Evolutionary conservation across 1,140 invertebrate genomes (phyloP).

Genomic region (Amphibalanus amphitrite): DNA sequence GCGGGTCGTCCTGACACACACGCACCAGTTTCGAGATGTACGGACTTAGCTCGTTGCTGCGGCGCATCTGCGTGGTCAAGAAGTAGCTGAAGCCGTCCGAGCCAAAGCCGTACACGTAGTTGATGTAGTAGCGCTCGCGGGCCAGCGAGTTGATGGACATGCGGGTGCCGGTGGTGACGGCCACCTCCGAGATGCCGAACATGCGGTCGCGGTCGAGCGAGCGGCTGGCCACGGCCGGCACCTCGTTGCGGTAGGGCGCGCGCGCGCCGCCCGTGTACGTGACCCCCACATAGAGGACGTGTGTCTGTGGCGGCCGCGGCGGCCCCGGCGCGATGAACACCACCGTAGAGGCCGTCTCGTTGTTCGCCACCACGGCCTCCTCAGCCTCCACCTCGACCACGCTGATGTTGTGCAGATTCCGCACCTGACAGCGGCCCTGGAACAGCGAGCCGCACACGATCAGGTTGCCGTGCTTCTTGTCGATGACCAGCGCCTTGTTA

Average conservation of each 20-base stretch:
- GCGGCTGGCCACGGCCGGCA: constrained; percentile 81
- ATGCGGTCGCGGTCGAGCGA: constrained; percentile 71
- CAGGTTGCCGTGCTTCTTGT: constrained; percentile 71
- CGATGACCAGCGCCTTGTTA: constrained; percentile 89
- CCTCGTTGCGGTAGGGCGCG: constrained; percentile 79
- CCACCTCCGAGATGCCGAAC: constrained; percentile 75
- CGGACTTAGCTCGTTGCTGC: constrained; percentile 39
- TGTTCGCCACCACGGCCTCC: constrained; percentile 86
- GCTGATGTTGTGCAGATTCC: constrained; percentile 73
- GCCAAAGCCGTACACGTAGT: constrained; percentile 89
- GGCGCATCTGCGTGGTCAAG: constrained; percentile 78
- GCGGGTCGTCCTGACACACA: constrained; percentile 87
- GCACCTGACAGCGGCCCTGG: constrained; percentile 74
- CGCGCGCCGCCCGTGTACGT: constrained; percentile 53
- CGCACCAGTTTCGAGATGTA: constrained; percentile 88
- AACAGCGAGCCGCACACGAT: constrained; percentile 84
- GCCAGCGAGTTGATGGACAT: constrained; percentile 80
- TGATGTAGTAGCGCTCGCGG: constrained; percentile 83
- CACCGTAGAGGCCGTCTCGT: constrained; percentile 81
- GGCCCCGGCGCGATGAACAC: constrained; percentile 92
- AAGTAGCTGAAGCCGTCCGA: constrained; percentile 94
- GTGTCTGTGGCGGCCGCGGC: constrained; percentile 45
- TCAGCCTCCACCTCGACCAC: constrained; percentile 53
- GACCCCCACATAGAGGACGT: constrained; percentile 88
- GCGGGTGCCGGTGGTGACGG: constrained; percentile 78